phyloP scores from a whole-genome alignment of 2,113 vertebrate species.

The Otolemur garnettii region DNA sequence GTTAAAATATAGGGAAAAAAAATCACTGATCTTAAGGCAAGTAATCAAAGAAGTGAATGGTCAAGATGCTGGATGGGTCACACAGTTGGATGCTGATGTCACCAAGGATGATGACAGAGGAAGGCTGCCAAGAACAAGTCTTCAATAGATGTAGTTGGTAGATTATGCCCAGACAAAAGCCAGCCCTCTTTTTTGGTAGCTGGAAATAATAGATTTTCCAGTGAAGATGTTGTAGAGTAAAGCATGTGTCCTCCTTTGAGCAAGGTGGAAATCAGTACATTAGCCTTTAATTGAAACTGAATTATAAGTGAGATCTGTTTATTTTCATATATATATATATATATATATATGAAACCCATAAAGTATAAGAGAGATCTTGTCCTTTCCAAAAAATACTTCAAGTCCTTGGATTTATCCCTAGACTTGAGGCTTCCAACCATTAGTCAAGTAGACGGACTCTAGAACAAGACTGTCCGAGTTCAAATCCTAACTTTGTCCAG shows the following conservation, averaged over 20 bases:
- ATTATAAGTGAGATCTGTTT: neutral
- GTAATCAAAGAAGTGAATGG: slow-evolving; percentile 26
- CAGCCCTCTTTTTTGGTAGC: neutral
- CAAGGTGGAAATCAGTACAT: neutral
- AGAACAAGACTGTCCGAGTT: neutral
- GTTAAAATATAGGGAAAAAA: neutral
- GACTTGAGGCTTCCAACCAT: neutral
- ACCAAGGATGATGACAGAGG: neutral
- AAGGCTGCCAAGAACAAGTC: neutral
- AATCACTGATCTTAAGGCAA: neutral
- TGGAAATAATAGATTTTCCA: neutral
- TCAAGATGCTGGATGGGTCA: neutral
- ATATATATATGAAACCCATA: neutral
- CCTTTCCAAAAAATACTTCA: neutral
- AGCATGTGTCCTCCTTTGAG: neutral
- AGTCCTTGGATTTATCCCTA: slow-evolving; percentile 21
- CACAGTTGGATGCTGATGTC: neutral
- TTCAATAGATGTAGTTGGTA: neutral
- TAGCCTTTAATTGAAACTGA: neutral
- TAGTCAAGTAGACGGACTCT: neutral
- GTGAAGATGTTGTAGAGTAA: neutral
- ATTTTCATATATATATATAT: neutral
- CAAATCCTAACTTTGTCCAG: neutral
- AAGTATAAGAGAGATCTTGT: neutral
- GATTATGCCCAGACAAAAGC: slow-evolving; percentile 21